These are phyloP conservation scores for Cichlasoma orientale DNA, from an alignment of 2,797 vertebrate species.

Conservation along the genomic window DNA sequence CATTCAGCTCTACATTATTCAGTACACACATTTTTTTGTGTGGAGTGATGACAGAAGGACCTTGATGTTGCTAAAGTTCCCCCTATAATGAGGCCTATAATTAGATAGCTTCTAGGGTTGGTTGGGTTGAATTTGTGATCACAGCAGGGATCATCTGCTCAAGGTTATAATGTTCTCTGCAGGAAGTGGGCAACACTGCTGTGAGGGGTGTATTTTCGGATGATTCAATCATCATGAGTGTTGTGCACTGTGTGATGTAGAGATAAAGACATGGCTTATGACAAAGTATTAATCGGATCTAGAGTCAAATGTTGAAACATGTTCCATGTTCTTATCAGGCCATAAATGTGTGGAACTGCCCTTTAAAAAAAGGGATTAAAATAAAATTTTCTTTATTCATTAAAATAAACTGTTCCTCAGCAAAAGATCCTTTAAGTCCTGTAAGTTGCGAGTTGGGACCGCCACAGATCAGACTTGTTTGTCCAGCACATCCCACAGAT, in stretches of 20 bases:
- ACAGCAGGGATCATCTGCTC: slow-evolving; percentile 62
- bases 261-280: slow-evolving; percentile 20
- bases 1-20: slow-evolving; percentile 49
- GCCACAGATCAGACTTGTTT: no score
- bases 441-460: no score
- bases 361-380: neutral
- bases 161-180: slow-evolving; percentile 61
- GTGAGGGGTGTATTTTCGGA: slow-evolving; percentile 51
- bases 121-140: slow-evolving; percentile 54
- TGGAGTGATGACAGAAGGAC: slow-evolving; percentile 15
- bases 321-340: neutral
- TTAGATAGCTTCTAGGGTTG: slow-evolving; percentile 50
- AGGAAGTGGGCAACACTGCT: slow-evolving; percentile 38
- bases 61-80: slow-evolving; percentile 42
- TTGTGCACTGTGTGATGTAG: neutral
- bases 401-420: slow-evolving; percentile 7
- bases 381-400: no score
- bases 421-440: no score
- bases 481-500: no score
- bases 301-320: slow-evolving; percentile 10
- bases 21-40: slow-evolving; percentile 18
- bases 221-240: slow-evolving; percentile 55
- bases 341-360: neutral
- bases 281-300: slow-evolving; percentile 41
- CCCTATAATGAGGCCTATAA: slow-evolving; percentile 58